Evolutionary conservation across 2,888 invertebrate genomes (phyloP).

Genomic region (Allygus modestus): DNA sequence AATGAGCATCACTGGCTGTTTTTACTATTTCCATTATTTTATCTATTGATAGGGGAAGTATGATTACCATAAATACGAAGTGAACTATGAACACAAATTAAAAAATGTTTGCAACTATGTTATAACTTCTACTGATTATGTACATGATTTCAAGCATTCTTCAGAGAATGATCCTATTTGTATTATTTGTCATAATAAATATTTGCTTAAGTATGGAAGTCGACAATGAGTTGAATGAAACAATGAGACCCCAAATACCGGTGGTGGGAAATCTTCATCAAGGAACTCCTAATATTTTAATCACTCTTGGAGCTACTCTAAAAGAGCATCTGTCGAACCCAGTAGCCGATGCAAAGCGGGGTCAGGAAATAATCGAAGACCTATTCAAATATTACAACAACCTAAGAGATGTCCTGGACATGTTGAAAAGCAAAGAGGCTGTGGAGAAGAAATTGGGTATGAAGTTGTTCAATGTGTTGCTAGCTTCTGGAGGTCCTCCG

Average conservation of each 20-base stretch:
- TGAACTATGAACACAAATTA: no score
- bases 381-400: slow-evolving; percentile 13
- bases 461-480: slow-evolving; percentile 25
- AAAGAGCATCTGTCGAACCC: slow-evolving; percentile 13
- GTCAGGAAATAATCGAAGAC: background rate
- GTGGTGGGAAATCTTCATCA: background rate
- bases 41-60: no score
- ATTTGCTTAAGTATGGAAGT: background rate
- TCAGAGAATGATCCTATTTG: background rate
- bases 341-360: background rate
- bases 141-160: no score
- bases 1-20: no score
- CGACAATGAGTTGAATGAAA: background rate
- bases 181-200: background rate
- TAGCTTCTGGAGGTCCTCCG: slow-evolving; percentile 8
- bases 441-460: slow-evolving; percentile 34
- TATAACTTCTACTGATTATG: no score
- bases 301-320: slow-evolving; percentile 5
- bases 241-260: background rate
- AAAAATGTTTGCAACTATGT: no score
- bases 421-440: slow-evolving; percentile 29
- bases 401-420: slow-evolving; percentile 13
- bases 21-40: no score
- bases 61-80: no score
- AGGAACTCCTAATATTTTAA: slow-evolving; percentile 39